A percentile compares a stretch with the other conserved stretches of the same genome.
These are phyloP conservation scores for Lasioglossum leucozonium DNA, from an alignment of 2,888 invertebrate genomes.

Conservation along the genomic window DNA sequence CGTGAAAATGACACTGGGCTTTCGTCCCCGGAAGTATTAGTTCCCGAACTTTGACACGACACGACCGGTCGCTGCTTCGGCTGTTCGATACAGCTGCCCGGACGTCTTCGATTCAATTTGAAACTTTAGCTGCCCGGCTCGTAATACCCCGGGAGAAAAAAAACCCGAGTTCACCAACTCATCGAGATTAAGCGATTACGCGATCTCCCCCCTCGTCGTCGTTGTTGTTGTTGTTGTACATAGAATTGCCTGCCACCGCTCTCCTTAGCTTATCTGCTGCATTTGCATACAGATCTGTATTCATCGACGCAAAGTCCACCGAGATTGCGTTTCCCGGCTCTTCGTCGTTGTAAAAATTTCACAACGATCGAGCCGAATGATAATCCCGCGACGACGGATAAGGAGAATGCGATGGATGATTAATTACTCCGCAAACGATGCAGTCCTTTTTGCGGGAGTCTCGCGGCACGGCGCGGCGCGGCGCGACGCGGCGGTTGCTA, in stretches of 20 bases:
- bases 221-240: not conserved
- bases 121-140: not conserved
- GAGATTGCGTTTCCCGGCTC: not conserved
- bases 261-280: not conserved
- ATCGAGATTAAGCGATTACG: constrained; percentile 9
- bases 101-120: constrained; percentile 14
- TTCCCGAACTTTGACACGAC: constrained; percentile 1
- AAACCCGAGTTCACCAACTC: not conserved
- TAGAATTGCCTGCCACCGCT: not conserved
- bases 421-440: constrained; percentile 34
- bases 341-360: constrained; percentile 15
- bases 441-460: constrained; percentile 20
- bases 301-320: not conserved
- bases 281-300: constrained; percentile 20
- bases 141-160: not conserved
- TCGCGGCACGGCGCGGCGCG: not conserved
- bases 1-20: constrained; percentile 36
- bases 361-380: constrained; percentile 24
- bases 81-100: not conserved
- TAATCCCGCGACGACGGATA: constrained; percentile 21
- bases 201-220: not conserved
- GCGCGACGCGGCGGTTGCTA: not conserved
- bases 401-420: constrained; percentile 28
- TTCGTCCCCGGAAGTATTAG: constrained; percentile 30
- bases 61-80: not conserved